Evolutionary conservation across 2,113 vertebrate species (phyloP).

Genomic region (Protobothrops flavoviridis): DNA sequence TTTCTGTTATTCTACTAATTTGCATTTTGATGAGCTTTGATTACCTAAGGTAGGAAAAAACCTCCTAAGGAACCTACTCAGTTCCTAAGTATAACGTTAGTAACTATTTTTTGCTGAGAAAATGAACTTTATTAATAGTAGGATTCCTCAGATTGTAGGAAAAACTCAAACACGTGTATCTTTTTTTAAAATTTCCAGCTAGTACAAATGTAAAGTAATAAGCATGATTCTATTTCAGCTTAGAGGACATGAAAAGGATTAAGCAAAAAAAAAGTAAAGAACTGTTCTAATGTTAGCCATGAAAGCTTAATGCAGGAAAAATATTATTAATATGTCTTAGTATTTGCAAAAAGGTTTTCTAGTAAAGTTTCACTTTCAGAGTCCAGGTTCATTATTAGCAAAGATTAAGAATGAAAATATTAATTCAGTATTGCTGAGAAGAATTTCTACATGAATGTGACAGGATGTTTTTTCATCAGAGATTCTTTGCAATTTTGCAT

Average conservation of each 20-base stretch:
- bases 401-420: background rate
- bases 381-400: background rate
- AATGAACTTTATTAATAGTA: background rate
- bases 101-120: constrained; percentile 14
- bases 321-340: background rate
- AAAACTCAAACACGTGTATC: fast-evolving
- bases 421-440: background rate
- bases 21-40: constrained; percentile 49
- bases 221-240: too few relatives aligned
- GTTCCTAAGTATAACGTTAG: constrained; percentile 6
- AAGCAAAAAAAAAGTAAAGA: background rate
- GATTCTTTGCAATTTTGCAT: background rate
- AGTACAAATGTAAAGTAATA: too few relatives aligned
- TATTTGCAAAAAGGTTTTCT: constrained; percentile 3
- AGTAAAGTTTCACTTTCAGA: background rate
- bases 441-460: background rate
- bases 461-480: background rate
- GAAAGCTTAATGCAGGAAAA: constrained; percentile 32
- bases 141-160: constrained; percentile 24
- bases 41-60: constrained; percentile 44
- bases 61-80: constrained; percentile 33
- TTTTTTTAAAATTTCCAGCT: background rate
- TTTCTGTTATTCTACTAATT: constrained; percentile 40
- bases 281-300: background rate
- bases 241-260: background rate